Base-by-base conservation (phyloP, 2,113 vertebrate genomes). In the Triplophysa siluroides region DNA sequence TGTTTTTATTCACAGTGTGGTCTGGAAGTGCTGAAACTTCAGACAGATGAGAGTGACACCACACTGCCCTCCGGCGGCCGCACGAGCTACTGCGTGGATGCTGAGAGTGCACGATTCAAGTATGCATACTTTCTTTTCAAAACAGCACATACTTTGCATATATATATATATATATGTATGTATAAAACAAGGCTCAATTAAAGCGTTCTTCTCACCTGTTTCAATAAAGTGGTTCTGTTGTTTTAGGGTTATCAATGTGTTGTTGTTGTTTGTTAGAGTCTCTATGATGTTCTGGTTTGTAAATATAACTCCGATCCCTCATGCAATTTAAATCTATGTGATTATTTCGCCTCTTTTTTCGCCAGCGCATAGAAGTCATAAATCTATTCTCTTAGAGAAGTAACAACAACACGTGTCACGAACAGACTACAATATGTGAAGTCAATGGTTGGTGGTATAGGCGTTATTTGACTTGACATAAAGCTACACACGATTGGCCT, bases 41-140 rank as follows among this genome's bases (percentile, higher is more conserved):
- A 43, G 14, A 21, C 23, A 13, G 71, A 38, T 1, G 83, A 90
- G 86, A 77, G 85, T 88, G 87, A 87, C 87, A 83, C 87, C 88
- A 93, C 86, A 93, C 90, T 92, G 92, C 63, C 92, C 91, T 77
- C 92, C 86, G 89, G 88, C 86, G 91, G 85, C 67, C 1, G 0
- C 3, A 0, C 1, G 0, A 0, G 56, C 84, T 63, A 90, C 61
- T 86, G 82, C 87, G 82, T 16, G 19, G 18, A 12, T 29, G 67
- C 8, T 0, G 12, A 45, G 38, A n/a, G 26, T 38, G 8, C 14
- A 63, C 45, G 38, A 73, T 29, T 74, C 71, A 79, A 38, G 12
- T 8, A 38, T 71, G 58, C 11, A n/a, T 12, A 11, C 23, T 4
- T 56, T n/a, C n/a, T n/a, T 50, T 73, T 52, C 24, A 16, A 29